Evolutionary conservation across 2,888 invertebrate species (phyloP).

Genomic region (Caenorhabditis wallacei): DNA sequence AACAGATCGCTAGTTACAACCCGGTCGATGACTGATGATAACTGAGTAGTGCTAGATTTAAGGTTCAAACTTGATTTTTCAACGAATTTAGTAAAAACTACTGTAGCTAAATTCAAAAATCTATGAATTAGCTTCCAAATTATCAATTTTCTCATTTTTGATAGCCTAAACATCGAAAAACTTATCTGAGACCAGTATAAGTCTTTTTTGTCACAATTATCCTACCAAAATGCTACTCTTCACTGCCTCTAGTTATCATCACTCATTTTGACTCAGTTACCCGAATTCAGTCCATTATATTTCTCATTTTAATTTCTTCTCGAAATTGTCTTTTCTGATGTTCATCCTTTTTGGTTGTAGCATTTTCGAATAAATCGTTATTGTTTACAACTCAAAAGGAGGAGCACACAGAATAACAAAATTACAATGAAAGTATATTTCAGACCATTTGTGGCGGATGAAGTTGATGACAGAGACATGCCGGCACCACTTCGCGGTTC

Average conservation of each 20-base stretch:
- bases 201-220: not conserved
- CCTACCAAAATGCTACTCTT: not conserved
- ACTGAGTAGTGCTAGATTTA: slow-evolving; percentile 2
- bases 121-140: no score
- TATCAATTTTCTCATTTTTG: no score
- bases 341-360: slow-evolving; percentile 53
- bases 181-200: not conserved
- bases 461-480: slow-evolving; percentile 78
- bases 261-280: slow-evolving; percentile 5
- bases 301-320: slow-evolving; percentile 6
- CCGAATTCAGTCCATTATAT: slow-evolving; percentile 17
- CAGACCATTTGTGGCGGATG: slow-evolving; percentile 82
- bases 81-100: no score
- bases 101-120: no score
- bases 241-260: slow-evolving; percentile 46
- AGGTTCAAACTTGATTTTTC: no score
- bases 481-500: slow-evolving; percentile 74
- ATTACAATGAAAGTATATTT: slow-evolving; percentile 41
- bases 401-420: slow-evolving; percentile 20
- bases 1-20: slow-evolving; percentile 82
- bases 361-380: slow-evolving; percentile 58
- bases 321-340: slow-evolving; percentile 32
- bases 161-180: no score
- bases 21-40: slow-evolving; percentile 74
- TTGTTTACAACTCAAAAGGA: slow-evolving; percentile 36